Percentiles rank a stretch among this genome's conserved stretches.
Evolutionary conservation across 2,113 vertebrate genomes (phyloP).

Genomic region (Mirza zaza): DNA sequence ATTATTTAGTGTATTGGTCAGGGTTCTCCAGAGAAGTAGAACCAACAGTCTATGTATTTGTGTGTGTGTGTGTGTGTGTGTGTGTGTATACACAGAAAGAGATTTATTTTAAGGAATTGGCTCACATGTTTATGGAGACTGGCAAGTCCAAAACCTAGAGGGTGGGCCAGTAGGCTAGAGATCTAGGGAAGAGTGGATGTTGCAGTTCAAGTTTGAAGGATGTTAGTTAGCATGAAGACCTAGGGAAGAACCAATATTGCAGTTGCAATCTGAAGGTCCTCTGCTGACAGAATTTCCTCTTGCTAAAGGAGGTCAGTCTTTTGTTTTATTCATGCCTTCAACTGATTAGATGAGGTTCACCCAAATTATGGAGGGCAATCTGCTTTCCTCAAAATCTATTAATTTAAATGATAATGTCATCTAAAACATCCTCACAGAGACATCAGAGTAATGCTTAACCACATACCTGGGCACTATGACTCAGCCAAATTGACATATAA

Average conservation of each 20-base stretch:
- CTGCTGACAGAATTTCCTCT: background rate
- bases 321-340: background rate
- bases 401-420: background rate
- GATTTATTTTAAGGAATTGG: background rate
- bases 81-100: background rate
- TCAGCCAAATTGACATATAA: background rate
- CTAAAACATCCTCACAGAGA: background rate
- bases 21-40: background rate
- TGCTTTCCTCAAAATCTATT: background rate
- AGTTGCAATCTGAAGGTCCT: background rate
- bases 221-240: background rate
- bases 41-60: background rate
- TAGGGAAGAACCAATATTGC: background rate
- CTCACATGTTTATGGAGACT: background rate
- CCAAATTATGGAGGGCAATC: background rate
- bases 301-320: background rate
- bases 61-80: background rate
- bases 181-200: background rate
- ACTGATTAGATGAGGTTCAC: background rate
- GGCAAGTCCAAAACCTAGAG: background rate
- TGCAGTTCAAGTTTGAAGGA: background rate
- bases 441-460: background rate
- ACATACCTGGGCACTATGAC: background rate
- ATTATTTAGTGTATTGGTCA: background rate
- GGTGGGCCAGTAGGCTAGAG: background rate